Evolutionary conservation across 2,888 invertebrate genomes (phyloP).

Genomic region (Galerucella calmariensis): DNA sequence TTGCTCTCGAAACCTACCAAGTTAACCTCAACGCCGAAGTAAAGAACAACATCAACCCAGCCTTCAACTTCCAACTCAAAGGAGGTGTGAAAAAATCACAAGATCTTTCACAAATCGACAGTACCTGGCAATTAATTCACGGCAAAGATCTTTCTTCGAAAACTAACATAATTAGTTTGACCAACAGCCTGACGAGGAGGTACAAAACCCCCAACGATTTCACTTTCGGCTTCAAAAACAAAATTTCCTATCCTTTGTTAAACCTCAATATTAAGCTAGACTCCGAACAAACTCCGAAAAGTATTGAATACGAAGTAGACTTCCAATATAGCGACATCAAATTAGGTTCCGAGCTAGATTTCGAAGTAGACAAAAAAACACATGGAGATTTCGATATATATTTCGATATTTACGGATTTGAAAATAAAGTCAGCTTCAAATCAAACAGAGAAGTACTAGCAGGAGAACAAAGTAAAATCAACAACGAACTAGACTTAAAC

Average conservation of each 20-base stretch:
- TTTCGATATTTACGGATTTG: conserved; percentile 67
- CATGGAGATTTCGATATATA: conserved; percentile 70
- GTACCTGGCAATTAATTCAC: conserved; percentile 67
- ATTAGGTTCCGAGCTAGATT: conserved; percentile 66
- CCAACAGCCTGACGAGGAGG: conserved; percentile 50
- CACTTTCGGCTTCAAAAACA: conserved; percentile 68
- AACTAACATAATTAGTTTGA: conserved; percentile 68
- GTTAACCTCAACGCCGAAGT: conserved; percentile 67
- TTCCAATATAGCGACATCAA: conserved; percentile 71
- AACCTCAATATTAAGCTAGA: conserved; percentile 68
- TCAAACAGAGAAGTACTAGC: conserved; percentile 70
- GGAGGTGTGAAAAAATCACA: conserved; percentile 63
- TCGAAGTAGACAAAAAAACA: conserved; percentile 62
- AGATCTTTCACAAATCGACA: conserved; percentile 46
- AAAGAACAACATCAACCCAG: conserved; percentile 71
- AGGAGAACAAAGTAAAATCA: conserved; percentile 71
- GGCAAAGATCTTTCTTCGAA: conserved; percentile 72
- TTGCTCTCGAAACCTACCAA: conserved; percentile 62
- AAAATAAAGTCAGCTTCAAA: conserved; percentile 68
- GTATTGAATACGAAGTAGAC: conserved; percentile 69
- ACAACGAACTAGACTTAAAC: conserved; percentile 70
- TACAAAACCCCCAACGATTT: conserved; percentile 63
- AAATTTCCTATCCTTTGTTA: conserved; percentile 69
- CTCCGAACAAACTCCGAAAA: conserved; percentile 70
- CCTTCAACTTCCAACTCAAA: conserved; percentile 71